Evolutionary conservation across 2,113 vertebrate genomes (phyloP).

Genomic region (Trogon surrucura): DNA sequence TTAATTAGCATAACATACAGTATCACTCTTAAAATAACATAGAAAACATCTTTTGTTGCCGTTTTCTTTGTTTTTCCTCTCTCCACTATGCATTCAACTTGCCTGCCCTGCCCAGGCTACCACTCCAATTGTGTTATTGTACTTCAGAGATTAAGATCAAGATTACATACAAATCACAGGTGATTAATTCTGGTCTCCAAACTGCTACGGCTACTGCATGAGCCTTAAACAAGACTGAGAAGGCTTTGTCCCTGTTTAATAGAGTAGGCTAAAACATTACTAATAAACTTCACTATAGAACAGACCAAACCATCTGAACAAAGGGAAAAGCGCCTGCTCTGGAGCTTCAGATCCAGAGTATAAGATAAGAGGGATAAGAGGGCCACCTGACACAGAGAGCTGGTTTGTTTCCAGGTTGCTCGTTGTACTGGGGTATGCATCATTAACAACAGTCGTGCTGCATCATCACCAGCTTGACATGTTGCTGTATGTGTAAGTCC

Average conservation of each 20-base stretch:
- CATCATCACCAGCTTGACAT: neutral
- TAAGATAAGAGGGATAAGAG: neutral
- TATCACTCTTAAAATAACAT: neutral
- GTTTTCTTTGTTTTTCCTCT: neutral
- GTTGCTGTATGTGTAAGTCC: neutral
- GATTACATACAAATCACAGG: neutral
- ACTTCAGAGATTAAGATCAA: neutral
- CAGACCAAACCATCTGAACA: fast-evolving
- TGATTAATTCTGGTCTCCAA: neutral
- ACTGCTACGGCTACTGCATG: neutral
- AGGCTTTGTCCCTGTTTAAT: neutral
- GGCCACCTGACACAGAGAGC: neutral
- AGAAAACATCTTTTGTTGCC: neutral
- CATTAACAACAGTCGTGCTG: neutral
- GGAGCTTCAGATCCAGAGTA: neutral
- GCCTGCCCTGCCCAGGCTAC: neutral
- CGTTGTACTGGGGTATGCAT: fast-evolving
- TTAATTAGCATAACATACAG: neutral
- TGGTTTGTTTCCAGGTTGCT: neutral
- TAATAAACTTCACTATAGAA: neutral
- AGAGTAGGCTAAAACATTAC: neutral
- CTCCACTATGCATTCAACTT: neutral
- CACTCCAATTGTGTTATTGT: neutral
- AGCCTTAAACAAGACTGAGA: fast-evolving
- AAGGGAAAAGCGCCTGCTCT: neutral